phyloP scores from a whole-genome alignment of 2,888 invertebrate genomes.

The Cheiracanthium punctorium region DNA sequence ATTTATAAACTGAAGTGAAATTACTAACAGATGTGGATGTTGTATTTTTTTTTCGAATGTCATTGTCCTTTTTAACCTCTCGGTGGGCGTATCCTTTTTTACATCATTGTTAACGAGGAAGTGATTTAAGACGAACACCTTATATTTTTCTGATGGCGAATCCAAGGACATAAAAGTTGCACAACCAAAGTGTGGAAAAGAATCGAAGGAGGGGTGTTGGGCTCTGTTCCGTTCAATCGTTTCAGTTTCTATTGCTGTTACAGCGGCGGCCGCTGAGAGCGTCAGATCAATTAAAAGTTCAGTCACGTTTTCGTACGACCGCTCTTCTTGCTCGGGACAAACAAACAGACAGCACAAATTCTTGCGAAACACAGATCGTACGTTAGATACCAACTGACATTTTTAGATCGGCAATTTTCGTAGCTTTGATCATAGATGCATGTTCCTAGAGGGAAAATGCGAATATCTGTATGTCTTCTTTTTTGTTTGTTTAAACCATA shows the following conservation, averaged over 20 bases:
- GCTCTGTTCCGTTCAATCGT: neutral
- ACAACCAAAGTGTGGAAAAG: neutral
- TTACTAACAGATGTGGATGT: neutral
- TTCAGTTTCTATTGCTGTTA: neutral
- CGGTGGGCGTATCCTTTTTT: constrained; percentile 14
- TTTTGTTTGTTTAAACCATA: no score
- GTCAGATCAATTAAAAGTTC: neutral
- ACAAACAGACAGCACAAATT: no score
- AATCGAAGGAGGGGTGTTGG: neutral
- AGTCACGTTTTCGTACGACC: neutral
- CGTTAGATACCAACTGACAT: no score
- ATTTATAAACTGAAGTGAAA: neutral
- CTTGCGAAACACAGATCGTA: no score
- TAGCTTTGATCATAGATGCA: no score
- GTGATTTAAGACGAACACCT: constrained; percentile 36
- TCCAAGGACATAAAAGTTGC: neutral
- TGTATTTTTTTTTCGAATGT: neutral
- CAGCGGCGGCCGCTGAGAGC: neutral
- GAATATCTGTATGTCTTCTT: no score
- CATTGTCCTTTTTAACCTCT: constrained; percentile 37
- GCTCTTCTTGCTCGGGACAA: neutral
- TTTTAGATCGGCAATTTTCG: no score
- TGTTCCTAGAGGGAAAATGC: no score
- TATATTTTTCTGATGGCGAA: constrained; percentile 6
- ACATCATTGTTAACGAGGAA: constrained; percentile 33